These are phyloP conservation scores for Diprion similis DNA, from an alignment of 1,140 invertebrate genomes.

Conservation along the genomic window DNA sequence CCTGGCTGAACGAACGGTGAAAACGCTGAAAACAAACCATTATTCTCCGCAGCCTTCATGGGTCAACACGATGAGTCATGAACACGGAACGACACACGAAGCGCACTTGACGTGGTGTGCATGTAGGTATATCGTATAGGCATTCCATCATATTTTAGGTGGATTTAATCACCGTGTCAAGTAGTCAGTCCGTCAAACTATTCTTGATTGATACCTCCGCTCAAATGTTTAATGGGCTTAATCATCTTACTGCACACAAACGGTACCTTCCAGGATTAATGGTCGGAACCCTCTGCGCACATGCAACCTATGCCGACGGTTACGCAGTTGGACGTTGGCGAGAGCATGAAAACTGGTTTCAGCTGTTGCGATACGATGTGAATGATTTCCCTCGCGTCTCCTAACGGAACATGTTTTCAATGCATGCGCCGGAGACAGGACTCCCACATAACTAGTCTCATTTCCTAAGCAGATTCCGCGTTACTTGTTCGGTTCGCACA, in stretches of 20 bases:
- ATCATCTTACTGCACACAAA: neutral
- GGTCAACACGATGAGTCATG: no score
- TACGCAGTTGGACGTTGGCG: neutral
- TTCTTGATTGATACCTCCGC: no score
- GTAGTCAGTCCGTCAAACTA: no score
- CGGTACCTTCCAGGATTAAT: neutral
- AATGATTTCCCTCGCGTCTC: neutral
- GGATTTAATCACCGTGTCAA: no score
- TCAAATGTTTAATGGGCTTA: neutral
- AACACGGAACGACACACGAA: no score
- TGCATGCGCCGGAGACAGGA: neutral
- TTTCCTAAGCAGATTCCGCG: neutral
- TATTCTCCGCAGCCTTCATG: no score
- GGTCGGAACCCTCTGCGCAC: neutral
- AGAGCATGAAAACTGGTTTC: slow-evolving; percentile 1
- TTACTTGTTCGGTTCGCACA: neutral
- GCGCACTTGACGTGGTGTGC: no score
- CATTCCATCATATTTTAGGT: no score
- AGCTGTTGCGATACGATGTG: neutral
- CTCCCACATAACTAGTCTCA: neutral
- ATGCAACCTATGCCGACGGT: no score
- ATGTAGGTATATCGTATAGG: no score
- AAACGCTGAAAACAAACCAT: neutral
- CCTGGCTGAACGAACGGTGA: neutral
- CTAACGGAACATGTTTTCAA: neutral